These are phyloP conservation scores for Drosophila nikananu DNA, from an alignment of 1,140 invertebrate species.

Conservation along the genomic window DNA sequence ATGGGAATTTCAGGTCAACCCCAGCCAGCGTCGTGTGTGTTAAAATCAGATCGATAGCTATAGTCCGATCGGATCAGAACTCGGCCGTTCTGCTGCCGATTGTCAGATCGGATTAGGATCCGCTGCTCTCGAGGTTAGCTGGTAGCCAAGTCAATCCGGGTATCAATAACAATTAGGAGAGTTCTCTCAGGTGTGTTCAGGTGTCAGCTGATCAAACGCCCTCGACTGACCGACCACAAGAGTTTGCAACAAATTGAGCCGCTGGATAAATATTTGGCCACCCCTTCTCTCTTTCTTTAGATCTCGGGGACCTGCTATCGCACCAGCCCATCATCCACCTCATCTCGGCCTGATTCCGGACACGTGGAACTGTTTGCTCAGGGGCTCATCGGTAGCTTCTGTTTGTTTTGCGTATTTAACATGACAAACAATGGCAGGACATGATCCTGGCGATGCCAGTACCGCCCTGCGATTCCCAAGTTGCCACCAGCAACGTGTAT, in stretches of 20 bases:
- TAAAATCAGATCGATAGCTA: conserved; percentile 77
- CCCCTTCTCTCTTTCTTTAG: not conserved
- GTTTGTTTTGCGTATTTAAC: conserved; percentile 69
- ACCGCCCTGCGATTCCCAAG: conserved; percentile 20
- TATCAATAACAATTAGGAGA: conserved; percentile 47
- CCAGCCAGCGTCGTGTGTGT: conserved; percentile 70
- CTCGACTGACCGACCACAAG: conserved; percentile 61
- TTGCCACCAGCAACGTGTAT: conserved; percentile 39
- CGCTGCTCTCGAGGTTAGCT: conserved; percentile 16
- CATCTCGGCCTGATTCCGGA: conserved; percentile 28
- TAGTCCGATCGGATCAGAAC: conserved; percentile 47
- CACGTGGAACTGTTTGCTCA: conserved; percentile 67
- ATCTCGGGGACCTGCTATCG: conserved; percentile 62
- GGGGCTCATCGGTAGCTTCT: conserved; percentile 47
- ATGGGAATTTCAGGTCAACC: conserved; percentile 67
- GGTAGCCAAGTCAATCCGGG: conserved; percentile 35
- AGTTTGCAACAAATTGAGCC: conserved; percentile 56
- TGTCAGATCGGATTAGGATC: conserved; percentile 72
- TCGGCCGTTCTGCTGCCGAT: conserved; percentile 63
- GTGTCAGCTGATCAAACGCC: conserved; percentile 74
- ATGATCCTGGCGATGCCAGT: conserved; percentile 12
- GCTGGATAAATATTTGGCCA: conserved; percentile 42
- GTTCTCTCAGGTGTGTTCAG: conserved; percentile 63
- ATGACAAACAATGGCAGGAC: conserved; percentile 39
- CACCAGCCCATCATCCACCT: conserved; percentile 45